Percentiles rank a stretch among this genome's conserved stretches.
Conservation (phyloP, 2,888 invertebrate species). For the Pasiphila rectangulata region DNA sequence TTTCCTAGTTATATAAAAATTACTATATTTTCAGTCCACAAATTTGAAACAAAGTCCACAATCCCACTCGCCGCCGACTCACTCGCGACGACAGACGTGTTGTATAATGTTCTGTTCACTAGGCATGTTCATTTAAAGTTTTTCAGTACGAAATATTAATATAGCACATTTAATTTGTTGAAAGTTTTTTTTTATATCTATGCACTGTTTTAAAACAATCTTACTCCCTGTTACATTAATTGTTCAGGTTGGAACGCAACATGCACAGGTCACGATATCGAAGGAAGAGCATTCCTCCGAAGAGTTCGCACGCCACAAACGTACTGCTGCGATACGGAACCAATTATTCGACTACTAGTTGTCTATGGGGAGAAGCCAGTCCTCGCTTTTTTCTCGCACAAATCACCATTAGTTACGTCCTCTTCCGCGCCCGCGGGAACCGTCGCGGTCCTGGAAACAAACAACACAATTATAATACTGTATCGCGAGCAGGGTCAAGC, state of each 20-base stretch:
- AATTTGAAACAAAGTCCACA: conserved; percentile 80
- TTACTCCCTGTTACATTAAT: conserved; percentile 72
- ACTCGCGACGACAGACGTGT: conserved; percentile 57
- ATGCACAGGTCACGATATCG: conserved; percentile 49
- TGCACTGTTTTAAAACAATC: conserved; percentile 79
- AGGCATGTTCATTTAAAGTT: conserved; percentile 74
- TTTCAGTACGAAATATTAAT: conserved; percentile 71
- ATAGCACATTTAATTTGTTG: conserved; percentile 80
- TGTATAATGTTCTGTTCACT: conserved; percentile 76
- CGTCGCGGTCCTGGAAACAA: conserved; percentile 69
- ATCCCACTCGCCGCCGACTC: conserved; percentile 63
- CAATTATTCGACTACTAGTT: conserved; percentile 74
- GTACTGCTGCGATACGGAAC: conserved; percentile 66
- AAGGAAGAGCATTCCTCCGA: conserved; percentile 36
- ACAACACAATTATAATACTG: conserved; percentile 15
- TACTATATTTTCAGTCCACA: conserved; percentile 78
- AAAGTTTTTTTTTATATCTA: conserved; percentile 70
- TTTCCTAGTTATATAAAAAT: conserved; percentile 78
- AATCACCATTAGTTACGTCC: conserved; percentile 66
- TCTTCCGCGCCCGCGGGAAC: conserved; percentile 73
- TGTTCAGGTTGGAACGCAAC: conserved; percentile 70
- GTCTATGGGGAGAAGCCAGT: conserved; percentile 80
- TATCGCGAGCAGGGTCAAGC: background rate
- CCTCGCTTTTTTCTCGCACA: conserved; percentile 63
- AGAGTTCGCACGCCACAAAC: conserved; percentile 39